Percentiles rank a stretch among this genome's conserved stretches.
Evolutionary conservation across 1,140 invertebrate species (phyloP).

Genomic region (Drosophila lini): DNA sequence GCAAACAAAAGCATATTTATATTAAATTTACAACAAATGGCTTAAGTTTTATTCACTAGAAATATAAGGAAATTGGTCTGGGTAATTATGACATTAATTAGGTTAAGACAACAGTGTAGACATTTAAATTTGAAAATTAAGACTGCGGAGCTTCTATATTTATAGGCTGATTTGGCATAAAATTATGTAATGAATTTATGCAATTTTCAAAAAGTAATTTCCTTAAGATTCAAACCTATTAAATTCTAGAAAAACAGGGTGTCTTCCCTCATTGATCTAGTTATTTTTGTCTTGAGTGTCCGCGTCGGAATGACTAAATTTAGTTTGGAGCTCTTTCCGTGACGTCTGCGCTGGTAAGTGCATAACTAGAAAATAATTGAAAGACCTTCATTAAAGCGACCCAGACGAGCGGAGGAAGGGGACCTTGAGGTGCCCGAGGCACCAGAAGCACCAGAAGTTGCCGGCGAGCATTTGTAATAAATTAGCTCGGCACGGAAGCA

Average conservation of each 20-base stretch:
- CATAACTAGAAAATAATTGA: constrained; percentile 54
- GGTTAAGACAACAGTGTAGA: neutral
- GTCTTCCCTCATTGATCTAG: constrained; percentile 8
- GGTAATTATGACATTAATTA: neutral
- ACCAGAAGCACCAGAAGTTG: constrained; percentile 33
- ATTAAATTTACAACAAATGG: neutral
- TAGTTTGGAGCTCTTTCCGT: constrained; percentile 43
- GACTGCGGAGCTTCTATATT: too few species aligned
- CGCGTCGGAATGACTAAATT: constrained; percentile 31
- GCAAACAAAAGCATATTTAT: neutral
- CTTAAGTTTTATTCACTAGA: neutral
- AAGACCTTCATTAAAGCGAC: constrained; percentile 48
- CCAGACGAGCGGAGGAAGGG: constrained; percentile 11
- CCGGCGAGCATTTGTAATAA: constrained; percentile 52
- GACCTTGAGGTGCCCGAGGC: neutral
- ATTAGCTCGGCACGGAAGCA: constrained; percentile 60
- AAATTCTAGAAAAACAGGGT: neutral
- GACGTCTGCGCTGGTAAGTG: constrained; percentile 35
- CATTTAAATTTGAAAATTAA: neutral
- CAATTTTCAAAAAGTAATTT: too few species aligned
- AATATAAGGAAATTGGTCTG: neutral
- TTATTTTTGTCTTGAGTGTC: constrained; percentile 1
- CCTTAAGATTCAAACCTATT: neutral
- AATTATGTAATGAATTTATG: too few species aligned
- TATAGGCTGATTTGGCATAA: too few species aligned